phyloP scores from a whole-genome alignment of 2,113 vertebrate genomes.

The Cyprinodon variegatus region DNA sequence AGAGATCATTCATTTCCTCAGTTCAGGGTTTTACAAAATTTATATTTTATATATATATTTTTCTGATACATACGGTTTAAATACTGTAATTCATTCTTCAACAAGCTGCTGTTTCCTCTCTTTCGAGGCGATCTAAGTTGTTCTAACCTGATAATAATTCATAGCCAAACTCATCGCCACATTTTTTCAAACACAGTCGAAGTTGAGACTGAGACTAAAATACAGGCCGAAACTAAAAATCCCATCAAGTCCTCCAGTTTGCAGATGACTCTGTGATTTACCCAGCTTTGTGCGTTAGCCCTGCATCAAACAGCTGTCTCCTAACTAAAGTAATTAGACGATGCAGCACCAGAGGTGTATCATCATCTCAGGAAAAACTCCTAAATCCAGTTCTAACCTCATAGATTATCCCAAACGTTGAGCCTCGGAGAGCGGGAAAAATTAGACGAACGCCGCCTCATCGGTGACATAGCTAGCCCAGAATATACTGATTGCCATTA shows the following conservation, averaged over 20 bases:
- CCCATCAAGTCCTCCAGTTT: constrained; percentile 25
- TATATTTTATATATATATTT: constrained; percentile 2
- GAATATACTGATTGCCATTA: constrained; percentile 32
- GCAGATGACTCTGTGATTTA: constrained; percentile 4
- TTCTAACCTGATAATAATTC: constrained; percentile 47
- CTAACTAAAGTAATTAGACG: constrained; percentile 16
- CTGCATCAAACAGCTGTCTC: constrained; percentile 8
- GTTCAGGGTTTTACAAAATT: background rate
- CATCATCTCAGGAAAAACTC: constrained; percentile 10
- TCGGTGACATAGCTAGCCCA: constrained; percentile 10
- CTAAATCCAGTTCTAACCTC: background rate
- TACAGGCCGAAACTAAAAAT: constrained; percentile 45
- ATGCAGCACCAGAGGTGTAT: background rate
- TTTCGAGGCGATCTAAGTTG: constrained; percentile 49
- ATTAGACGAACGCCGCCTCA: constrained; percentile 26
- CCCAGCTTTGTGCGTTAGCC: constrained; percentile 35
- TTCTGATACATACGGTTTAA: background rate
- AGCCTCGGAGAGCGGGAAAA: constrained; percentile 39
- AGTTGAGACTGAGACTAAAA: constrained; percentile 29
- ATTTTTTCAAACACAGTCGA: constrained; percentile 18
- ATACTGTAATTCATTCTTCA: constrained; percentile 20
- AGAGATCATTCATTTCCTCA: background rate
- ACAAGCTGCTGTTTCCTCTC: constrained; percentile 23
- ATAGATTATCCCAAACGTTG: constrained; percentile 71
- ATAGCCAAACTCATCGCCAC: constrained; percentile 10